A percentile compares a stretch with the other conserved stretches of the same genome.
These are phyloP conservation scores for Progne subis DNA, from an alignment of 2,113 vertebrate genomes.

Conservation along the genomic window DNA sequence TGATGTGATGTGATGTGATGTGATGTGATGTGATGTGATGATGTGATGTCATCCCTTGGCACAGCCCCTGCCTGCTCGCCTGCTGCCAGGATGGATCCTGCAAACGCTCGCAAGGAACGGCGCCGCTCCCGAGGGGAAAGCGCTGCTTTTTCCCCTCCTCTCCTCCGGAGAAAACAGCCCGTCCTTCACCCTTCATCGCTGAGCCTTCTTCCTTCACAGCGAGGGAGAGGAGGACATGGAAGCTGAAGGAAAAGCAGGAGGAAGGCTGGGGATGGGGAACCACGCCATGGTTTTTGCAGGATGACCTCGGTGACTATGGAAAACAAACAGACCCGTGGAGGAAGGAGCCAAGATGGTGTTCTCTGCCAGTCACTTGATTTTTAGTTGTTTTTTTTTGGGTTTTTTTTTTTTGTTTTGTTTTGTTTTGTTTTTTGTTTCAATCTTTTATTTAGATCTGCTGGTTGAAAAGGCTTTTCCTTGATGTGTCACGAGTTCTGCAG, in stretches of 20 bases:
- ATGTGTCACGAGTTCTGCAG: neutral
- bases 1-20: neutral
- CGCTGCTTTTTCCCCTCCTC: neutral
- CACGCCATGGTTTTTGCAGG: rapidly evolving
- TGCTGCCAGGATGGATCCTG: neutral
- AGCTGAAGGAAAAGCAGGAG: neutral
- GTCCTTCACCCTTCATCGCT: neutral
- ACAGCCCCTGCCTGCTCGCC: neutral
- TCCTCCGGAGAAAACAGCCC: neutral
- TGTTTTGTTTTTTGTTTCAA: neutral
- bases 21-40: neutral
- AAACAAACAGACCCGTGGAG: neutral
- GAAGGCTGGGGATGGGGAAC: neutral
- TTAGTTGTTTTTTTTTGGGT: too few relatives aligned
- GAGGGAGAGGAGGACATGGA: neutral
- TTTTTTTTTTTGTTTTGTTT: too few relatives aligned
- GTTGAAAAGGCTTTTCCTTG: neutral
- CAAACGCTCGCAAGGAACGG: neutral
- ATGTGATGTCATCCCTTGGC: conserved; percentile 28
- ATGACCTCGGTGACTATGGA: neutral
- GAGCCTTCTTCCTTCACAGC: neutral
- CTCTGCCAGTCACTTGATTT: neutral
- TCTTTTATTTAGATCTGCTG: neutral
- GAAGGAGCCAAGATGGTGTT: neutral
- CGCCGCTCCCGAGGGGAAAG: neutral